Evolutionary conservation across 2,797 vertebrate species (phyloP), one percentile per base, ranked within the genome.

Genomic region (Rhabdophis nuchalis): DNA sequence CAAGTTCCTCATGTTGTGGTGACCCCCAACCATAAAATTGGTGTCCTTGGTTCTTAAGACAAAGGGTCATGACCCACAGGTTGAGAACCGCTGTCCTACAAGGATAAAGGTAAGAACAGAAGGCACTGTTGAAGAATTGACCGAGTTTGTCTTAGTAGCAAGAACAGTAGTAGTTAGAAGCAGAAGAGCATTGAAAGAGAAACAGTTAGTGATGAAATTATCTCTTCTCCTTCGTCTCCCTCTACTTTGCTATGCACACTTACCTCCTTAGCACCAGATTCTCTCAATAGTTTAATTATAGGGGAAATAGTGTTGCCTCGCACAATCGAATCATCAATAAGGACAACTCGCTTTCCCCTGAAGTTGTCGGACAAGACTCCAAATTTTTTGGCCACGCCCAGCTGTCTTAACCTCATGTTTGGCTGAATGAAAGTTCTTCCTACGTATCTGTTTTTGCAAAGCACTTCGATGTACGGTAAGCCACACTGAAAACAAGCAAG

Each of bases 361-460:
- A 99, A 99, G 95, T 99, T 99, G 95, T 99, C 99, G 0, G 99
- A 99, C 94, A 99, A 95, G 14, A 99, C 99, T 0, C 99, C 99
- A 93, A 99, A 99, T 96, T 99, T 99, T 97, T 99, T 99, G 60
- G 99, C 99, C 57, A 99, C 99, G 8, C 99, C 99, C 2, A 99
- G 98, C 54, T 99, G 99, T 94, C 99, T 98, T 95, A 99, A 93
- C 46, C 99, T 98, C 95, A 99, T 99, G 61, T 99, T 99, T 90
- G 99, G 99, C 93, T 99, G 99, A 96, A 99, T 99, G 90, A 99
- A 99, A 0, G 99, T 99, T 96, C 99, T 98, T 82, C 99, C 99
- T 0, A 99, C 99, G 0, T 99, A 99, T 0, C 99, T 98, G 94
- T 99, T 99, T 97, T 99, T 99, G 96, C 99, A 99, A 41, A 99